Evolutionary conservation across 2,113 vertebrate genomes (phyloP), one percentile per base, ranked within the genome.

Genomic region (Eurystomus gularis): DNA sequence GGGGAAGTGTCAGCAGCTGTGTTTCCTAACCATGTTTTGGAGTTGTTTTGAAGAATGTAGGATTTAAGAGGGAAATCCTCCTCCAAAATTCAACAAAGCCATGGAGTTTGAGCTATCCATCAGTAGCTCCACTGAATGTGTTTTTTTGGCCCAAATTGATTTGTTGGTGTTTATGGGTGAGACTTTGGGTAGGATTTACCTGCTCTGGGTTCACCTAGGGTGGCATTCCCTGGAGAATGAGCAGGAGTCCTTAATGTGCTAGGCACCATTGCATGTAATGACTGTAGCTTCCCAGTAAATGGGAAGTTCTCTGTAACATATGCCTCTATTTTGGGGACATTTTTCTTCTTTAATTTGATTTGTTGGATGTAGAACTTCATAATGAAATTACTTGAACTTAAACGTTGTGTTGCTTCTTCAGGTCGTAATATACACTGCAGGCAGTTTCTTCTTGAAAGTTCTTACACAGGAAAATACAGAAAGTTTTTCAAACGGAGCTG

Each of bases 211-310:
- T 91, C 61, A 39, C 84, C 52, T 55, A 17, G 57, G 6, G 2
- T 8, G 24, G 35, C 48, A 84, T 44, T 12, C 28, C 17, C 13
- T 52, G 78, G 57, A 70, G 65, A 71, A 71, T 72, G 69, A 69
- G 19, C 61, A 60, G 64, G 28, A 91, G 31, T 52, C n/a, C 40
- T 61, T 52, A 28, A 33, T 0, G 2, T 73, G 11, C 60, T 6
- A 17, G 73, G 57, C 57, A 82, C 20, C 13, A 3, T 0, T n/a
- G 80, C 69, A 33, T 0, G 0, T 42, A 62, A 15, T 9, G 71
- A 14, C 68, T 66, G 54, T 52, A 49, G 10, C 51, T 89, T 68
- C 48, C 15, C 48, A 20, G 35, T 42, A 37, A 86, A 24, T 10
- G n/a, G 52, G 35, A 76, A 81, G 42, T 57, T 72, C 40, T 92